phyloP scores from a whole-genome alignment of 2,888 invertebrate genomes.

The Phyllotreta striolata region DNA sequence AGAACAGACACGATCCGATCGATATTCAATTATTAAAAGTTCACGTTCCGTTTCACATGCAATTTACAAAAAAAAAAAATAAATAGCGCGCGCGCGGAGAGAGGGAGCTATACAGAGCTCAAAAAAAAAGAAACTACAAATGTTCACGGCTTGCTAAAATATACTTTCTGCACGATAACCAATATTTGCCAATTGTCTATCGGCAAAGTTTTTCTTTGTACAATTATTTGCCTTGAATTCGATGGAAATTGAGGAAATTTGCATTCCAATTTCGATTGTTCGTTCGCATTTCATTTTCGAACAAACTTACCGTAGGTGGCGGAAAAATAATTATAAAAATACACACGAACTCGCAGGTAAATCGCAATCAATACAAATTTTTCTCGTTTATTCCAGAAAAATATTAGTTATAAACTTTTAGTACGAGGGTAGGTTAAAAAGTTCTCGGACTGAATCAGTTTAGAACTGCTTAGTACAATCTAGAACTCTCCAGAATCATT shows the following conservation, averaged over 20 bases:
- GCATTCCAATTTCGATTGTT: slow-evolving; percentile 32
- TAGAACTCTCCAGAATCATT: no score
- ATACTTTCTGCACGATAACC: slow-evolving; percentile 40
- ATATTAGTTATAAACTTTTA: no score
- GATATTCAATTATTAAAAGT: slow-evolving; percentile 54
- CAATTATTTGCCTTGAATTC: slow-evolving; percentile 38
- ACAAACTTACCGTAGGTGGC: slow-evolving; percentile 16
- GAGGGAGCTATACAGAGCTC: no score
- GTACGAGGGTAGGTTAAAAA: no score
- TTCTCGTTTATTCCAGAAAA: no score
- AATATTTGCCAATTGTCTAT: slow-evolving; percentile 47
- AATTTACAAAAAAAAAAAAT: slow-evolving; percentile 33
- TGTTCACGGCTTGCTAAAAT: slow-evolving; percentile 40
- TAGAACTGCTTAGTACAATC: no score
- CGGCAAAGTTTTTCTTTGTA: slow-evolving; percentile 39
- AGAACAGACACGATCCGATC: slow-evolving; percentile 43
- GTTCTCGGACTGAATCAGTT: no score
- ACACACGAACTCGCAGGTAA: neutral
- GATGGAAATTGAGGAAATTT: slow-evolving; percentile 38
- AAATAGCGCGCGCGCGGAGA: no score
- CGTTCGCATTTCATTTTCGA: slow-evolving; percentile 26
- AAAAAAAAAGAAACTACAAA: slow-evolving; percentile 39
- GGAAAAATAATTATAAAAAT: slow-evolving; percentile 14
- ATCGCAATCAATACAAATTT: no score
- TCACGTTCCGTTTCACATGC: slow-evolving; percentile 49